Evolutionary conservation across 2,888 invertebrate genomes (phyloP).

Genomic region (Drosophila rellima): DNA sequence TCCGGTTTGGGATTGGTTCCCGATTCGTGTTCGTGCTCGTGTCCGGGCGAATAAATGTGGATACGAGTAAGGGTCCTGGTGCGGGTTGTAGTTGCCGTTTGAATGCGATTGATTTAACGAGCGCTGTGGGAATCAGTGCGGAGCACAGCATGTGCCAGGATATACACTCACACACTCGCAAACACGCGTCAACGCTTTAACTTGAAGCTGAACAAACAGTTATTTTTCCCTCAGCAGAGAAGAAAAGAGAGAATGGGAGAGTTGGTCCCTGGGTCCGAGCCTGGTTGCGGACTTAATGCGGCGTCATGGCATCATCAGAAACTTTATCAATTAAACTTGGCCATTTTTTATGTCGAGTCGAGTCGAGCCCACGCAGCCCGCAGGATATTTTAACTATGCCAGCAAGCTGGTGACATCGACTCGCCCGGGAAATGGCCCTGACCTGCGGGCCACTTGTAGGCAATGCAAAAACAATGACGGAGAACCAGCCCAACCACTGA

Average conservation of each 20-base stretch:
- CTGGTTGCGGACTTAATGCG: slow-evolving; percentile 68
- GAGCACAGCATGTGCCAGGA: slow-evolving; percentile 44
- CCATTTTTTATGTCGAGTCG: slow-evolving; percentile 55
- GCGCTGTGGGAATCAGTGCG: slow-evolving; percentile 75
- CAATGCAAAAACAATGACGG: slow-evolving; percentile 63
- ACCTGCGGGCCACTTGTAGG: slow-evolving; percentile 56
- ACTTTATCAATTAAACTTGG: slow-evolving; percentile 81
- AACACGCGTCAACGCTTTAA: slow-evolving; percentile 58
- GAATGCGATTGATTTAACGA: slow-evolving; percentile 78
- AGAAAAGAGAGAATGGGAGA: background rate
- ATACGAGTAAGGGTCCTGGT: slow-evolving; percentile 6
- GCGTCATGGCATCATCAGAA: slow-evolving; percentile 75
- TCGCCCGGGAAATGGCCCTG: slow-evolving; percentile 19
- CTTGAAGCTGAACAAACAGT: slow-evolving; percentile 77
- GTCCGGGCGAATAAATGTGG: background rate
- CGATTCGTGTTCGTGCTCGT: slow-evolving; percentile 15
- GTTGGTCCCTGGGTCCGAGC: slow-evolving; percentile 24
- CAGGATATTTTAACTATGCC: slow-evolving; percentile 62
- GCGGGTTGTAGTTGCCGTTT: slow-evolving; percentile 62
- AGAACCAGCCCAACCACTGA: slow-evolving; percentile 12
- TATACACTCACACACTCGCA: slow-evolving; percentile 20
- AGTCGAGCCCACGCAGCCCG: slow-evolving; percentile 55
- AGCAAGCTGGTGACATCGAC: slow-evolving; percentile 52
- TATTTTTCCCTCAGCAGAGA: slow-evolving; percentile 32
- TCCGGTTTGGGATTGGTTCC: slow-evolving; percentile 61